Conservation (phyloP, 1,140 invertebrate species). For the Bombus breviceps region DNA sequence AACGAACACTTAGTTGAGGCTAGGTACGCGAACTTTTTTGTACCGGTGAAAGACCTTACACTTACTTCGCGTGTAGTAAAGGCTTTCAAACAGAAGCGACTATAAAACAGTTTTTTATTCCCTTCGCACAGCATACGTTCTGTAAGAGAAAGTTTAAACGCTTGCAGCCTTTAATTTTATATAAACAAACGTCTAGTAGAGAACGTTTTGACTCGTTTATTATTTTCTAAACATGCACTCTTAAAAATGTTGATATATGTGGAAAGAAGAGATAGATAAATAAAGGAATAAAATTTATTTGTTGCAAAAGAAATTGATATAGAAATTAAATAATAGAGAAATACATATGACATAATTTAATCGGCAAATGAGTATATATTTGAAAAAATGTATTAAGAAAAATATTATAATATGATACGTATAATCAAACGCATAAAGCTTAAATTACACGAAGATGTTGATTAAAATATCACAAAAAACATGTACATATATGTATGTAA, state of each 20-base stretch:
- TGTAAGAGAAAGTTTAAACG: conserved; percentile 43
- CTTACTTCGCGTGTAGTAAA: conserved; percentile 86
- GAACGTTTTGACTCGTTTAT: conserved; percentile 90
- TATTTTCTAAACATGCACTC: conserved; percentile 88
- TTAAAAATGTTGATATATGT: conserved; percentile 76
- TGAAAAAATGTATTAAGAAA: neutral
- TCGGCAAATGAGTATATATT: neutral
- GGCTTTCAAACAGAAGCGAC: conserved; percentile 84
- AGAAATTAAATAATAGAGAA: neutral
- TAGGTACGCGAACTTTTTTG: conserved; percentile 90
- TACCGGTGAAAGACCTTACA: conserved; percentile 89
- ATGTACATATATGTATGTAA: neutral
- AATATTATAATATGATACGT: neutral
- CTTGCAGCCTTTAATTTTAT: conserved; percentile 83
- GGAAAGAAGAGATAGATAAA: neutral
- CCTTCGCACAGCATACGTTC: conserved; percentile 91
- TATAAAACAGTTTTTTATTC: conserved; percentile 88
- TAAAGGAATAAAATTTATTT: neutral
- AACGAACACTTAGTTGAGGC: conserved; percentile 83
- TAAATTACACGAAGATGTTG: neutral
- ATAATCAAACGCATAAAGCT: neutral
- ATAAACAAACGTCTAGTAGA: conserved; percentile 86
- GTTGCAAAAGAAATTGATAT: neutral
- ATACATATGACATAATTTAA: neutral
- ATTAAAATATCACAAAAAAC: neutral